Evolutionary conservation across 2,888 invertebrate species (phyloP).

Genomic region (Apamea anceps): DNA sequence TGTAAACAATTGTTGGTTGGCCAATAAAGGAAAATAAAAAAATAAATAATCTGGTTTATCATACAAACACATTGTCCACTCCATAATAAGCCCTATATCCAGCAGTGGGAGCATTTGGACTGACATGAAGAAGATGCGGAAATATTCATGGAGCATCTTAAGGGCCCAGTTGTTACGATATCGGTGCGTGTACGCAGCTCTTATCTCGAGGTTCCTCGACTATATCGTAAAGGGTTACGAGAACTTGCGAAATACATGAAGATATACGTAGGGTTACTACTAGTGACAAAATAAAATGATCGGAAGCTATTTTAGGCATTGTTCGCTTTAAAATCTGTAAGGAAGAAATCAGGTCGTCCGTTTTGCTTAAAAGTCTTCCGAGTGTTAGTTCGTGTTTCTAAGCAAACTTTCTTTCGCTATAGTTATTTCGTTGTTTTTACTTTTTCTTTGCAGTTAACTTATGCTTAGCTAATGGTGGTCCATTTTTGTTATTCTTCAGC

Average conservation of each 20-base stretch:
- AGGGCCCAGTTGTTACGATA: slow-evolving; percentile 24
- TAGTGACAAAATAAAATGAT: background rate
- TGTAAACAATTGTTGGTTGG: too few species aligned
- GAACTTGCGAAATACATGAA: slow-evolving; percentile 56
- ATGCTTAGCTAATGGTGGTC: background rate
- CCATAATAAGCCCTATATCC: background rate
- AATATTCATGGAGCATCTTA: slow-evolving; percentile 22
- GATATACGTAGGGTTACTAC: slow-evolving; percentile 50
- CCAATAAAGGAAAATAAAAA: too few species aligned
- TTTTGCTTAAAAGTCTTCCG: background rate
- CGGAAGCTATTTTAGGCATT: background rate
- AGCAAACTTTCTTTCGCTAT: background rate
- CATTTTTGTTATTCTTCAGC: background rate
- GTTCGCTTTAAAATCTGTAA: background rate
- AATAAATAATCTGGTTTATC: slow-evolving; percentile 29
- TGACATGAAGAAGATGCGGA: slow-evolving; percentile 28
- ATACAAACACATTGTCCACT: slow-evolving; percentile 8
- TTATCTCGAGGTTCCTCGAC: slow-evolving; percentile 47
- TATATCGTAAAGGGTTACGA: slow-evolving; percentile 62
- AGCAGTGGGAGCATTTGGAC: background rate
- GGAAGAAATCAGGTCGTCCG: background rate
- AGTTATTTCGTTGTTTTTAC: background rate
- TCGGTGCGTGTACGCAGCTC: slow-evolving; percentile 25
- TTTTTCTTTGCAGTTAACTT: background rate
- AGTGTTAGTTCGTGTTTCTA: background rate